phyloP scores from a whole-genome alignment of 2,888 invertebrate species.

The Sesamia inferens region DNA sequence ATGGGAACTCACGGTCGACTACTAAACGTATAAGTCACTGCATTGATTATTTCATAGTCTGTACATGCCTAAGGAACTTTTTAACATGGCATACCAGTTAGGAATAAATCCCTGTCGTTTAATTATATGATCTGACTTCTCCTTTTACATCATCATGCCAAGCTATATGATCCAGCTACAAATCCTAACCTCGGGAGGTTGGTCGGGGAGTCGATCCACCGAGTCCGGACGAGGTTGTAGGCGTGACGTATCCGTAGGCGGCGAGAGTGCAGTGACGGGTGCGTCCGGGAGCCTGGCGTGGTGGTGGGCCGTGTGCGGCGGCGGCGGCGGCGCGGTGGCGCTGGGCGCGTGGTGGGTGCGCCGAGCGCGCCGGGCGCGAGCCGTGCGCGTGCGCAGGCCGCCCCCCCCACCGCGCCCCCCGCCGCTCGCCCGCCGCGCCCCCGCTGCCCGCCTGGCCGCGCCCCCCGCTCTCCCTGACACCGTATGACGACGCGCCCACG shows the following conservation, averaged over 20 bases:
- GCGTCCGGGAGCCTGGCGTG: constrained; percentile 64
- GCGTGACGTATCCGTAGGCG: constrained; percentile 75
- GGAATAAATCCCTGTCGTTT: background rate
- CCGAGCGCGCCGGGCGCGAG: constrained; percentile 69
- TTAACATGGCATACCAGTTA: too few relatives aligned
- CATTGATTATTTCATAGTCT: too few relatives aligned
- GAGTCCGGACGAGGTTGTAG: constrained; percentile 58
- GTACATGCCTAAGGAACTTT: background rate
- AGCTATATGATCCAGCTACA: constrained; percentile 21
- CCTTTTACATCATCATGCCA: background rate
- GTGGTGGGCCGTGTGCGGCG: constrained; percentile 72
- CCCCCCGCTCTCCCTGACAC: constrained; percentile 78
- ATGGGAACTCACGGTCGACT: background rate
- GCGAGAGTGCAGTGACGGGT: constrained; percentile 68
- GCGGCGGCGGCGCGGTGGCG: constrained; percentile 72
- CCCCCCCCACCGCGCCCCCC: constrained; percentile 81
- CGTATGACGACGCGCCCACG: constrained; percentile 81
- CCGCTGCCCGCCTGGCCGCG: constrained; percentile 82
- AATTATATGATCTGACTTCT: constrained; percentile 48
- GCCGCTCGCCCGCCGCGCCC: constrained; percentile 82
- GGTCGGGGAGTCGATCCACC: constrained; percentile 34
- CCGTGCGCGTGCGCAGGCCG: constrained; percentile 76
- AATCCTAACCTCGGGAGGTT: constrained; percentile 20
- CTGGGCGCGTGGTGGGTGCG: constrained; percentile 71
- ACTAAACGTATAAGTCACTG: background rate